phyloP scores from a whole-genome alignment of 2,113 vertebrate species.

The Equus przewalskii region DNA sequence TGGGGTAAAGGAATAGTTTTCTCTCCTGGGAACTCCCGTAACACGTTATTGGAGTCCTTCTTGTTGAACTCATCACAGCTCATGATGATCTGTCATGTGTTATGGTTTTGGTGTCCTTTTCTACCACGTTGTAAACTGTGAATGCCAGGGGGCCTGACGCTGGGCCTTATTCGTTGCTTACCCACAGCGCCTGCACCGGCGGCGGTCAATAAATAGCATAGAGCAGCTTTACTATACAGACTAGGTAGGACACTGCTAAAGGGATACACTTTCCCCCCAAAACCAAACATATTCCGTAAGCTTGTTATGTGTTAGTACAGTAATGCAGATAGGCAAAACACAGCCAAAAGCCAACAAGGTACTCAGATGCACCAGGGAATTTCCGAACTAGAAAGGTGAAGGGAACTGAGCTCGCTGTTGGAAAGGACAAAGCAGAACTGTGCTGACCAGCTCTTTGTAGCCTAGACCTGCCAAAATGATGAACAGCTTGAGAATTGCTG shows the following conservation, averaged over 20 bases:
- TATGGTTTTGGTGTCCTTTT: neutral
- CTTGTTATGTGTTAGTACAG: neutral
- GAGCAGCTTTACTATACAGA: neutral
- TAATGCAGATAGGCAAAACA: neutral
- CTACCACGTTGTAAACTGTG: neutral
- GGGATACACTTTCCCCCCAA: neutral
- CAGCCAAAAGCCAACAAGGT: neutral
- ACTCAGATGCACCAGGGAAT: neutral
- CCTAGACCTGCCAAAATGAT: neutral
- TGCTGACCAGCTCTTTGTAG: neutral
- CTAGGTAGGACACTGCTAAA: neutral
- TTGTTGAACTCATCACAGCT: neutral
- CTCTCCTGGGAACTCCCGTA: neutral
- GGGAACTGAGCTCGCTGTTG: neutral
- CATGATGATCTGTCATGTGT: rapidly evolving
- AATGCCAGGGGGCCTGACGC: neutral
- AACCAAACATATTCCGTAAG: neutral
- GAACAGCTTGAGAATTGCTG: neutral
- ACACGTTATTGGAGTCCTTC: neutral
- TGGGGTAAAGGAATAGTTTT: neutral
- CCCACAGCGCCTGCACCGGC: too few species aligned
- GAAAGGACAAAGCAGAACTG: neutral
- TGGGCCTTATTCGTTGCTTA: neutral
- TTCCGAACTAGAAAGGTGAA: neutral
- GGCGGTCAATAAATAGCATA: neutral